Percentiles rank a stretch among this genome's conserved stretches.
These are phyloP conservation scores for Polydrusus tereticollis DNA, from an alignment of 2,888 invertebrate genomes.

Conservation along the genomic window DNA sequence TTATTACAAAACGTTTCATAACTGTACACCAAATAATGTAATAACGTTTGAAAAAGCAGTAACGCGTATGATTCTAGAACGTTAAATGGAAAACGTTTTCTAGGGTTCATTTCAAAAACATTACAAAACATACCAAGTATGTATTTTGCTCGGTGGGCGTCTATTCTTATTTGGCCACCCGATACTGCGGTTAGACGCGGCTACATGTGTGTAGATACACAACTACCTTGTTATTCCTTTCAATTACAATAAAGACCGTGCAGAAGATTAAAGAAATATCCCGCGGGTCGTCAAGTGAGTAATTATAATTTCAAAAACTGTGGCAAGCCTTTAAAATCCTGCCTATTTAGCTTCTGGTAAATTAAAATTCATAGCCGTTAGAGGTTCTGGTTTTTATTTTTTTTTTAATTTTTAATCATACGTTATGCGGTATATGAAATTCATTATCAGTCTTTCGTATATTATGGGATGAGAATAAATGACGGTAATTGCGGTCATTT, in stretches of 20 bases:
- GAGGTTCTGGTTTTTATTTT: conserved; percentile 16
- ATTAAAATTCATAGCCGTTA: conserved; percentile 13
- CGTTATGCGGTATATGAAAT: not conserved
- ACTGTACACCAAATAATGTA: too few species aligned
- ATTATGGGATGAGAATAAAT: not conserved
- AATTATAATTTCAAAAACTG: conserved; percentile 16
- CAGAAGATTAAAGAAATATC: not conserved
- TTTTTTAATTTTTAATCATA: conserved; percentile 9
- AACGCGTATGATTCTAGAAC: too few species aligned
- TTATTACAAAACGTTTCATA: too few species aligned
- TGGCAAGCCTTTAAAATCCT: conserved; percentile 11
- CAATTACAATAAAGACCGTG: not conserved
- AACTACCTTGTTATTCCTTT: not conserved
- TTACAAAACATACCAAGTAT: too few species aligned
- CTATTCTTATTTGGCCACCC: too few species aligned
- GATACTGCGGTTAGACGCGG: too few species aligned
- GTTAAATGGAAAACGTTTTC: too few species aligned
- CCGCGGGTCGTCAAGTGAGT: conserved; percentile 2
- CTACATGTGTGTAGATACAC: too few species aligned
- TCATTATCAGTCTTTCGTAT: not conserved
- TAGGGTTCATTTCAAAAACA: too few species aligned
- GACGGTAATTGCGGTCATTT: not conserved
- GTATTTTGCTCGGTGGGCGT: too few species aligned
- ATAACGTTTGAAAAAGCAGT: too few species aligned
- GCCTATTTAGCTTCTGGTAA: conserved; percentile 30